Evolutionary conservation across 1,140 invertebrate species (phyloP).

Genomic region (Dendroctonus ponderosae): DNA sequence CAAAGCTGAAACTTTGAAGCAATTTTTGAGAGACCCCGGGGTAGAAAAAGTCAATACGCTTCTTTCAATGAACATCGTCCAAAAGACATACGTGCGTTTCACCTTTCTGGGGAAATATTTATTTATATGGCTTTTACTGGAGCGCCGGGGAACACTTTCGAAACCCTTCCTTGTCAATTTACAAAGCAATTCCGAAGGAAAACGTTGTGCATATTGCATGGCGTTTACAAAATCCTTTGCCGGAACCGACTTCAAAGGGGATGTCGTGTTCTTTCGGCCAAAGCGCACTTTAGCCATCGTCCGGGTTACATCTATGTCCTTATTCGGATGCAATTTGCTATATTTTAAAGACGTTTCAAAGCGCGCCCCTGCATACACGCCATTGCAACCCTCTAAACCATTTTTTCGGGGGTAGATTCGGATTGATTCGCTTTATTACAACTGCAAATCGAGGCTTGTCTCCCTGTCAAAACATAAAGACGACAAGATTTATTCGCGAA

Average conservation of each 20-base stretch:
- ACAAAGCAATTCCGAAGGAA: constrained; percentile 7
- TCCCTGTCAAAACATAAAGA: constrained; percentile 28
- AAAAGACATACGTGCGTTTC: too few species aligned
- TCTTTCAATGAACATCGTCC: too few species aligned
- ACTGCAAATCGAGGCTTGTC: constrained; percentile 29
- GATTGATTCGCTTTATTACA: constrained; percentile 24
- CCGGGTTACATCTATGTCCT: too few species aligned
- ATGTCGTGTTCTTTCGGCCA: background rate
- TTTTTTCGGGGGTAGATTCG: background rate
- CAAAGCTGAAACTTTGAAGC: too few species aligned
- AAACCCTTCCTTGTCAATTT: constrained; percentile 6
- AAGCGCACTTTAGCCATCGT: background rate
- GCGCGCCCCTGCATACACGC: too few species aligned
- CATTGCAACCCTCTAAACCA: too few species aligned
- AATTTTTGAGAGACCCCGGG: too few species aligned
- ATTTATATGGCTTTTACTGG: too few species aligned
- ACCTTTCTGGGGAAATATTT: too few species aligned
- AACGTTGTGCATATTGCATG: constrained; percentile 6
- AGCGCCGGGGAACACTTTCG: background rate
- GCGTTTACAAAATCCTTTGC: constrained; percentile 4
- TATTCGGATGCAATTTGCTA: too few species aligned
- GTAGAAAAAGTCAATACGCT: too few species aligned
- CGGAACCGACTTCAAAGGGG: constrained; percentile 1
- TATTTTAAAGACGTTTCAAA: too few species aligned
- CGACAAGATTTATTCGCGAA: constrained; percentile 17